A percentile compares a stretch with the other conserved stretches of the same genome.
These are phyloP conservation scores for Pseudococcus viburni DNA, from an alignment of 2,888 invertebrate species.

Conservation along the genomic window DNA sequence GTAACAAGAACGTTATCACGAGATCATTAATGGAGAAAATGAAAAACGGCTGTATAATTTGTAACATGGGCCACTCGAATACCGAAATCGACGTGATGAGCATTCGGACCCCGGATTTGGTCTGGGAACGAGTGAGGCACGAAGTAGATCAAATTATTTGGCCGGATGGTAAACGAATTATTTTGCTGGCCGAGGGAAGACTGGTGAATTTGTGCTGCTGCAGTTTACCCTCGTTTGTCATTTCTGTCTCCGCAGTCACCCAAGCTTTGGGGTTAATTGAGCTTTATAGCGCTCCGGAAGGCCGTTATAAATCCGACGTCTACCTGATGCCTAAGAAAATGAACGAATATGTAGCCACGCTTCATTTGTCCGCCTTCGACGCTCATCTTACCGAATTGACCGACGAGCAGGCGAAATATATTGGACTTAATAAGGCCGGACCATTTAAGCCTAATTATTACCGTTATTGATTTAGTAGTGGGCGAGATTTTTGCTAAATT, in stretches of 20 bases:
- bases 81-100: slow-evolving; percentile 94
- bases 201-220: slow-evolving; percentile 97
- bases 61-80: slow-evolving; percentile 98
- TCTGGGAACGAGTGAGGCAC: slow-evolving; percentile 97
- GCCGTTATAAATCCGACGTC: slow-evolving; percentile 96
- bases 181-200: slow-evolving; percentile 93
- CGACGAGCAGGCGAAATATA: slow-evolving; percentile 97
- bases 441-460: slow-evolving; percentile 99
- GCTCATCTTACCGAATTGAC: slow-evolving; percentile 95
- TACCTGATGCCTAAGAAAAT: slow-evolving; percentile 98
- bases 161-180: slow-evolving; percentile 96
- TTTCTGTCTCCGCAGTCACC: slow-evolving; percentile 96
- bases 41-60: slow-evolving; percentile 95
- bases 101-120: slow-evolving; percentile 91
- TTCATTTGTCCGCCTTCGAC: slow-evolving; percentile 97
- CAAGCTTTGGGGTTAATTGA: slow-evolving; percentile 95
- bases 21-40: slow-evolving; percentile 96
- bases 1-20: slow-evolving; percentile 96
- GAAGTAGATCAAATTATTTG: slow-evolving; percentile 99
- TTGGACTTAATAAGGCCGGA: slow-evolving; percentile 97
- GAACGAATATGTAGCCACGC: slow-evolving; percentile 98
- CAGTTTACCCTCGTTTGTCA: slow-evolving; percentile 96
- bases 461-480: slow-evolving; percentile 76
- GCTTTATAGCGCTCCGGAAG: slow-evolving; percentile 94
- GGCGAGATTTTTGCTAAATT: slow-evolving; percentile 4